These are phyloP conservation scores for Apodemus sylvaticus DNA, from an alignment of 2,113 vertebrate genomes.

Conservation along the genomic window DNA sequence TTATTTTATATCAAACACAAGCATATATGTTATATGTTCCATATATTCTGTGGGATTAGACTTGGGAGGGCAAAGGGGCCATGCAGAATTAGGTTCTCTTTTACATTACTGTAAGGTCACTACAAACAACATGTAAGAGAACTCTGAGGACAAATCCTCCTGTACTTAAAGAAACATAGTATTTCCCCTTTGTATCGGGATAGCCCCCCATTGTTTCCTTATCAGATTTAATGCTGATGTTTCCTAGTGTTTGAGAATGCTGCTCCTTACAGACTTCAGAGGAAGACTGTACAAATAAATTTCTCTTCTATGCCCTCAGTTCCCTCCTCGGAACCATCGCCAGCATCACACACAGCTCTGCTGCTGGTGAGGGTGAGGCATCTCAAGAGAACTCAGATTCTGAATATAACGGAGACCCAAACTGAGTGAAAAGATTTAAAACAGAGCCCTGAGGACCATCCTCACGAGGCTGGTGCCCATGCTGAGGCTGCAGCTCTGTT, in stretches of 20 bases:
- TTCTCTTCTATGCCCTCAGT: not conserved
- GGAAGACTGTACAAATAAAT: not conserved
- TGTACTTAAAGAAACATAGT: not conserved
- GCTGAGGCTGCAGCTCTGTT: not conserved
- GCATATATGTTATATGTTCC: not conserved
- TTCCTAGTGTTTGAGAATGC: not conserved
- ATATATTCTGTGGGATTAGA: conserved; percentile 21
- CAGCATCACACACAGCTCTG: not conserved
- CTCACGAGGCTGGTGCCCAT: not conserved
- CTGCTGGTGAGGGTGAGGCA: not conserved
- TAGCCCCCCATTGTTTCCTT: not conserved
- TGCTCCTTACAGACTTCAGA: not conserved
- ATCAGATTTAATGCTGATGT: not conserved
- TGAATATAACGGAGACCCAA: not conserved
- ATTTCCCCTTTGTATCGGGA: not conserved
- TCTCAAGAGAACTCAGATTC: not conserved
- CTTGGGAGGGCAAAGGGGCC: not conserved
- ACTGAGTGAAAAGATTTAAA: not conserved
- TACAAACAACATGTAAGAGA: not conserved
- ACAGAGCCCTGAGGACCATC: not conserved
- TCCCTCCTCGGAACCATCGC: not conserved
- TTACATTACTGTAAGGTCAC: not conserved
- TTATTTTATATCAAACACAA: not conserved
- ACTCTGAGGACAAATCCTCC: not conserved
- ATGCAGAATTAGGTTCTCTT: not conserved